Evolutionary conservation across 2,797 vertebrate species (phyloP), one percentile per base, ranked within the genome.

Genomic region (Bradypodion ventrale): DNA sequence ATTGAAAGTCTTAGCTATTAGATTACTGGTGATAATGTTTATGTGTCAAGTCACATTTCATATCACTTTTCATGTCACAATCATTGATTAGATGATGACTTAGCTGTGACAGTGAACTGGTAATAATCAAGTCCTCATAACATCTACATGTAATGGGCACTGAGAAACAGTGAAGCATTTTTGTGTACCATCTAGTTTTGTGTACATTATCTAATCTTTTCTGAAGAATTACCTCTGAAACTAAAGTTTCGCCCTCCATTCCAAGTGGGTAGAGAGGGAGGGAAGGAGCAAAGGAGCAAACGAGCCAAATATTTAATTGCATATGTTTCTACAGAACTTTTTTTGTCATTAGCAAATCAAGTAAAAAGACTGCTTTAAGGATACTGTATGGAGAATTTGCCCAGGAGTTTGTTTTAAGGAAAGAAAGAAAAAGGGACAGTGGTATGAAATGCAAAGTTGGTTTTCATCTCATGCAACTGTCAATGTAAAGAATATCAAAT

Each of bases 121-220:
- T 75, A 3, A 25, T 0, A 0, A 83, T 29, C 69, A 85, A 0
- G 0, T 60, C 46, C 81, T 12, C 76, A 56, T 42, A 27, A 44
- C 29, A 72, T 37, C 25, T 35, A 44, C 0, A 10, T 63, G 74
- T 1, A 1, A 19, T 72, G 75, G 75, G 37, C 80, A 87, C 52
- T 40, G 2, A 52, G 49, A 29, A 87, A 88, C 87, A 70, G 21
- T 15, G 32, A 68, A 25, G 10, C 8, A 65, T 5, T 52, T 79
- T 15, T n/a, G n/a, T n/a, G n/a, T n/a, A n/a, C n/a, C n/a, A n/a
- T n/a, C n/a, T n/a, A n/a, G n/a, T n/a, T n/a, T n/a, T n/a, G n/a
- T n/a, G n/a, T n/a, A n/a, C n/a, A n/a, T n/a, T n/a, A n/a, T n/a
- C n/a, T n/a, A n/a, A n/a, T n/a, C n/a, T n/a, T n/a, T n/a, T n/a